Conservation (phyloP, 2,113 vertebrate genomes). For the Pachypanchax playfairii region DNA sequence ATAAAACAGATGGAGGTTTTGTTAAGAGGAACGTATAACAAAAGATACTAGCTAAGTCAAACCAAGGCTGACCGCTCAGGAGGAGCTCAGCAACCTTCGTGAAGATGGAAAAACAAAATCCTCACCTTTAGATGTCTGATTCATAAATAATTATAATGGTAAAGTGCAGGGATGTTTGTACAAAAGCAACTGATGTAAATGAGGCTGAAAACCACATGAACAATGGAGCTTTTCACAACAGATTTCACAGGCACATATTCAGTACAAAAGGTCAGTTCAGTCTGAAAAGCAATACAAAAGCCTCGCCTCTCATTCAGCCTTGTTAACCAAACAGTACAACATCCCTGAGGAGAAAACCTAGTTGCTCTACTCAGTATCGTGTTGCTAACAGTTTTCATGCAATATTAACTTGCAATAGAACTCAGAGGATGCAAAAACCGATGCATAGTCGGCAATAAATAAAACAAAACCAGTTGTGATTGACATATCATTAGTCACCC, state of each 20-base stretch:
- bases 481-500: conserved; percentile 76
- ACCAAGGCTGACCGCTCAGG: conserved; percentile 11
- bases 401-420: conserved; percentile 72
- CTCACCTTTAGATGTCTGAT: not conserved
- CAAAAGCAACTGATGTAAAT: conserved; percentile 36
- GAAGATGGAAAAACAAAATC: not conserved
- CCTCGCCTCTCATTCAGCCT: conserved; percentile 32
- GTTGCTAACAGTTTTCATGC: conserved; percentile 65
- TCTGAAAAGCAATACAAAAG: conserved; percentile 32
- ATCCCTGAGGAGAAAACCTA: conserved; percentile 48
- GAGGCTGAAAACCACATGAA: conserved; percentile 26
- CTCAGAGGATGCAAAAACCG: conserved; percentile 62
- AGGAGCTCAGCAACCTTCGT: conserved; percentile 20
- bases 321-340: conserved; percentile 53
- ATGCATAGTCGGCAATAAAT: conserved; percentile 64
- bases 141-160: not conserved
- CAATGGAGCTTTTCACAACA: conserved; percentile 19
- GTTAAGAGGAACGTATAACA: not conserved
- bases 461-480: conserved; percentile 74
- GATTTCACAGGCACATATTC: conserved; percentile 16
- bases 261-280: conserved; percentile 30
- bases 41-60: not conserved
- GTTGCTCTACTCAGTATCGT: conserved; percentile 50
- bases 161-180: conserved; percentile 6
- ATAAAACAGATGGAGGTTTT: conserved; percentile 10